Evolutionary conservation across 2,888 invertebrate genomes (phyloP).

Genomic region (Leptopterna dolabrata): DNA sequence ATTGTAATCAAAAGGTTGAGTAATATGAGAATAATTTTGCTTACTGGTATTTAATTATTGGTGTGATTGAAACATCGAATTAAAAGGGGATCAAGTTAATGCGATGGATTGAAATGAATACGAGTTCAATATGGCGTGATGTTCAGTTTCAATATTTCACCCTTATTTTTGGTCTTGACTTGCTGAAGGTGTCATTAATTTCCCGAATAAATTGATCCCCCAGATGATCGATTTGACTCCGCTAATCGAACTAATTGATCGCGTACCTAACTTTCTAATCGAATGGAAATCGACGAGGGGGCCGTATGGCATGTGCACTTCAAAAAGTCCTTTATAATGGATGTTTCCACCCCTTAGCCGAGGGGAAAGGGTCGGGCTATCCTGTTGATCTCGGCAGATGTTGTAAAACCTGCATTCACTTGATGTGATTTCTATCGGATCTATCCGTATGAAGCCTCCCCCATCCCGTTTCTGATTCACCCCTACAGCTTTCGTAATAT

Average conservation of each 20-base stretch:
- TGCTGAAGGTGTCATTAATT: background rate
- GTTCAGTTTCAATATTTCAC: background rate
- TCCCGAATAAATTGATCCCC: background rate
- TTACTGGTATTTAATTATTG: too few relatives aligned
- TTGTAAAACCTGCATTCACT: background rate
- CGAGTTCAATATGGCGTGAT: too few relatives aligned
- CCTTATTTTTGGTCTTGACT: background rate
- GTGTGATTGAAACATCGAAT: too few relatives aligned
- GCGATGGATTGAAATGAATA: too few relatives aligned
- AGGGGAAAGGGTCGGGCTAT: background rate
- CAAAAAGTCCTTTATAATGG: background rate
- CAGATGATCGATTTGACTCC: background rate
- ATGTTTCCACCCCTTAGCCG: background rate
- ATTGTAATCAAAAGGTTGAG: too few relatives aligned
- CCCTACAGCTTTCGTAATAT: background rate
- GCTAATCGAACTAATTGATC: background rate
- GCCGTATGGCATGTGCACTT: constrained; percentile 4
- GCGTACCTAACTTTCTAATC: background rate
- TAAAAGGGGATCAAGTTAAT: too few relatives aligned
- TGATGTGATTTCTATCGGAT: constrained; percentile 1
- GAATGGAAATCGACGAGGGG: background rate
- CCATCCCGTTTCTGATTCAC: background rate
- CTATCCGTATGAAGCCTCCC: background rate
- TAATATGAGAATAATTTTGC: too few relatives aligned
- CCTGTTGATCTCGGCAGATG: constrained; percentile 11